Conservation (phyloP, 2,888 invertebrate species). For the Bedellia somnulentella region DNA sequence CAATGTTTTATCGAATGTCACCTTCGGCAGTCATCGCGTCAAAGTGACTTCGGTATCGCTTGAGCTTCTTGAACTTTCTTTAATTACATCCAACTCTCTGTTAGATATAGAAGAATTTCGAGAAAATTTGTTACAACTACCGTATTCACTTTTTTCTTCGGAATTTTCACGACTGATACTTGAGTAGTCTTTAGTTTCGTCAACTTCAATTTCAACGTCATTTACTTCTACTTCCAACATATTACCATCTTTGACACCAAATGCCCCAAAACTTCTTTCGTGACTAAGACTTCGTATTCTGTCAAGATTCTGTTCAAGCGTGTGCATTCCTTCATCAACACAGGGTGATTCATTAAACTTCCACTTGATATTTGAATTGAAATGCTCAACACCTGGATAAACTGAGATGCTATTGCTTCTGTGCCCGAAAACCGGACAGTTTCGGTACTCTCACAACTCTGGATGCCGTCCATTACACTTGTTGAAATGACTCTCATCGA, state of each 20-base stretch:
- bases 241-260: slow-evolving; percentile 34
- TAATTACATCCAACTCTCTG: slow-evolving; percentile 53
- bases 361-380: slow-evolving; percentile 53
- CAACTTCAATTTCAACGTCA: slow-evolving; percentile 34
- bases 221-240: slow-evolving; percentile 51
- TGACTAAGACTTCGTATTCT: slow-evolving; percentile 51
- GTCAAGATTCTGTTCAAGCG: slow-evolving; percentile 49
- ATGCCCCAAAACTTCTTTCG: slow-evolving; percentile 37
- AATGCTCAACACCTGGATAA: slow-evolving; percentile 51
- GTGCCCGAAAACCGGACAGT: slow-evolving; percentile 56
- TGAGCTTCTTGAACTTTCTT: slow-evolving; percentile 55
- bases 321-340: slow-evolving; percentile 35
- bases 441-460: slow-evolving; percentile 57
- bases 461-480: slow-evolving; percentile 54
- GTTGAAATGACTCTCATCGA: slow-evolving; percentile 50
- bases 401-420: slow-evolving; percentile 55
- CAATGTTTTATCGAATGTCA: slow-evolving; percentile 44
- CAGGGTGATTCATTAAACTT: slow-evolving; percentile 43
- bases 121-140: slow-evolving; percentile 41
- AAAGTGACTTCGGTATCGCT: slow-evolving; percentile 57
- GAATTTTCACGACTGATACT: slow-evolving; percentile 29
- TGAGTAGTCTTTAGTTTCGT: slow-evolving; percentile 36
- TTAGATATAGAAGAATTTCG: slow-evolving; percentile 49
- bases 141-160: slow-evolving; percentile 47
- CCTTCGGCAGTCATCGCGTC: slow-evolving; percentile 54